Base-by-base conservation (phyloP, 2,113 vertebrate species). In the Chionomys nivalis region DNA sequence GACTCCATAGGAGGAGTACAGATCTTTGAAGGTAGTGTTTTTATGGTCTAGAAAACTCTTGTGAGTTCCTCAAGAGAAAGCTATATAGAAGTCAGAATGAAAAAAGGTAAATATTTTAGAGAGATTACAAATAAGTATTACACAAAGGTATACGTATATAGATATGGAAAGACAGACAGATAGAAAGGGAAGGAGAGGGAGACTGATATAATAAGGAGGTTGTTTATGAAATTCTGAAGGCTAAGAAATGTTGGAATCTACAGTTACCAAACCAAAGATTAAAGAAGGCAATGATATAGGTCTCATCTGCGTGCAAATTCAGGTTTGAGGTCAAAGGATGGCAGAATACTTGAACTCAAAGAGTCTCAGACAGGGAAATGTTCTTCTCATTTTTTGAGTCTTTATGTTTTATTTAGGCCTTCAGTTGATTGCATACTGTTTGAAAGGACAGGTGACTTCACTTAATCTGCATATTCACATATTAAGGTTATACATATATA, bases 1-100 rank as follows among this genome's bases (percentile, higher is more conserved):
- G 12, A 94, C 17, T 91, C 61, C 44, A 33, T 42, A 61, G 24
- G 44, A 23, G 7, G 19, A 73, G 24, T 36, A 70, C 13, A 77
- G 73, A 68, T 77, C 28, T 77, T 91, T 82, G 28, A 92, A 89
- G n/a, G 8, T 47, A 13, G 24, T 89, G 4, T 70, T 92, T 88
- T 70, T 44, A 55, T 72, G 49, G 14, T 49, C 24, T 36, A 91
- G 63, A 11, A 65, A 44, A 96, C 26, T 89, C 39, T 49, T 82
- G 1, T 82, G 42, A 89, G 55, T 44, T 68, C 87, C 31, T 86
- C 36, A 79, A 58, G 39, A 94, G 66, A 96, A 97, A 76, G 58
- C 63, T 70, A 87, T 68, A 49, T 7, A 49, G 65, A 55, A 8
- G 58, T 63, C 81, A 93, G 36, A 97, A 87, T 21, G 8, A 76